Evolutionary conservation across 2,797 vertebrate species (phyloP), one percentile per base, ranked within the genome.

Genomic region (Netta rufina): DNA sequence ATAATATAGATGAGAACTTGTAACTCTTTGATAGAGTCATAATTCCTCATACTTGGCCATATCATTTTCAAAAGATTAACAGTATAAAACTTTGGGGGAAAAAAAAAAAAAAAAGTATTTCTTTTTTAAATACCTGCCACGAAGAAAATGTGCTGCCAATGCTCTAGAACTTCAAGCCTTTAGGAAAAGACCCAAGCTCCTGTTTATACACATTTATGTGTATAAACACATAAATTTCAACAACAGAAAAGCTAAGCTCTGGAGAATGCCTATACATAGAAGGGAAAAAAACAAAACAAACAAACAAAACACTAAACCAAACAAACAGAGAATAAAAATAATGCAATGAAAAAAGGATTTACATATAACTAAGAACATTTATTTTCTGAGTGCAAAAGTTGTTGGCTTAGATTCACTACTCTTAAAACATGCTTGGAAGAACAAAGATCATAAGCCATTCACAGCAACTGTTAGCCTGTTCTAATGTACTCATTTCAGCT

Each of bases 271-370:
- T 62, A 16, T 7, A n/a, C 13, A 47, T 27, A 65, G 17, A 73
- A 6, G 4, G 1, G 32, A 53, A 41, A 53, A 53, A 61, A 27
- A 36, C 13, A 36, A 36, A 60, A 51, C 51, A 51, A 51, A 15
- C 51, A 51, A 51, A 25, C 8, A 51, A 51, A 51, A 51, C 13
- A 51, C 13, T 49, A 49, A 25, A 49, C 13, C 49, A 49, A 49
- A 24, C 49, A 28, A 30, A 25, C 2, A 41, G 3, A 58, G 17
- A 67, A 41, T 66, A 61, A 28, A 57, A 32, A 66, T 53, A 73
- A 62, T 3, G 51, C 2, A 54, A 11, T 28, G 8, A 38, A 60
- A 83, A 79, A 49, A 7, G 0, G 0, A 3, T 38, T 2, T 28
- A 60, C 3, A 11, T 24, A 18, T 45, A 90, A 54, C 43, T n/a